Percentiles rank a stretch among this genome's conserved stretches.
Evolutionary conservation across 2,113 vertebrate species (phyloP).

Genomic region (Nibea albiflora): DNA sequence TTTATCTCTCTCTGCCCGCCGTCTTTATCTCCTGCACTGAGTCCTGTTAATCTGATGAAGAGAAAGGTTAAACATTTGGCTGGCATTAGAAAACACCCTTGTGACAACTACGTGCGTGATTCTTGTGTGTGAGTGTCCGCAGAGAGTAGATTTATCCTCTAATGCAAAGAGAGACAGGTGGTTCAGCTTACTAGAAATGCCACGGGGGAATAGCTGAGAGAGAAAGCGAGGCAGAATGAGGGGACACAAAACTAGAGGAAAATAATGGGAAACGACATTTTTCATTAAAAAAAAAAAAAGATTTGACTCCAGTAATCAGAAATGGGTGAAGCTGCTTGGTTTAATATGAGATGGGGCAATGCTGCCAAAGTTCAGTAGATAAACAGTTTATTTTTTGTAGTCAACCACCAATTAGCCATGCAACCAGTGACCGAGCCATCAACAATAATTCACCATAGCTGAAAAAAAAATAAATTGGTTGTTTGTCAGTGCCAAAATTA

Average conservation of each 20-base stretch:
- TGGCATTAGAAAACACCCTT: slow-evolving; percentile 52
- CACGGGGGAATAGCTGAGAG: slow-evolving; percentile 36
- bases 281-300: too few relatives aligned
- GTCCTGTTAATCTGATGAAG: slow-evolving; percentile 61
- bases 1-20: slow-evolving; percentile 16
- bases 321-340: background rate
- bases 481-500: background rate
- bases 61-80: slow-evolving; percentile 74
- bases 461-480: background rate
- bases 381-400: slow-evolving; percentile 20
- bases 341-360: slow-evolving; percentile 1
- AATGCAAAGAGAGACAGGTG: slow-evolving; percentile 50
- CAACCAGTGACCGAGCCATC: background rate
- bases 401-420: background rate
- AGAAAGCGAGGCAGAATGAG: background rate
- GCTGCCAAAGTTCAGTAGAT: background rate
- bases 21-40: slow-evolving; percentile 48
- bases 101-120: slow-evolving; percentile 48
- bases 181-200: slow-evolving; percentile 42
- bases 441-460: background rate
- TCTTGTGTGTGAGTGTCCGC: slow-evolving; percentile 26
- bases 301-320: background rate
- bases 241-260: background rate
- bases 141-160: slow-evolving; percentile 45
- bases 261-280: slow-evolving; percentile 13